Evolutionary conservation across 2,888 invertebrate genomes (phyloP), one percentile per base, ranked within the genome.

Genomic region (Scaptomyza parva): DNA sequence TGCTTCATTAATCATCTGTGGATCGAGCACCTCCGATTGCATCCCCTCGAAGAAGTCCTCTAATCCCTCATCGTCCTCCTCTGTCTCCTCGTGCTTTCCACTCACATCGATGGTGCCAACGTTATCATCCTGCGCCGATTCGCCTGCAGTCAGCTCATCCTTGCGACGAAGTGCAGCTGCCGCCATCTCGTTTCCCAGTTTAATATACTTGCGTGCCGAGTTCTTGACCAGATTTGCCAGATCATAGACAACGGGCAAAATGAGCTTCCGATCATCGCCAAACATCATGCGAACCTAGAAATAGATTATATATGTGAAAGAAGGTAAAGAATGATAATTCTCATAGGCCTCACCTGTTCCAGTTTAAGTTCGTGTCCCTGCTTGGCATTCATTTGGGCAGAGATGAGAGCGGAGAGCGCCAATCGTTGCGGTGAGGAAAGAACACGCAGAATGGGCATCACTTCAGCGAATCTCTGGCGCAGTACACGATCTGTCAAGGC

Each of bases 241-340:
- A 88, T 95, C 95, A 76, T 93, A 92, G 62, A 94, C 93, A 67
- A 94, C 93, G 9, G 95, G 95, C 57, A 95, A 89, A 92, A 94
- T 92, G 26, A 94, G 90, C 54, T 94, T 94, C 66, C 92, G 92
- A 77, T 92, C 92, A 80, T 93, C 92, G 68, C 93, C 93, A 85
- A 94, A 93, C 92, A 94, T 93, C 84, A 93, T 93, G 87, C 93
- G 93, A 75, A 94, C 93, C 93, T 94, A 14, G 3, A 11, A 22
- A 26, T 12, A 6, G 9, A 3, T 20, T 2, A 24, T 4, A 11
- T 11, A 4, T 8, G 12, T 17, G 37, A 11, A 24, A n/a, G 3
- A 5, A 6, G 3, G 1, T 2, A 41, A 26, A 5, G 0, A 12
- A 45, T n/a, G 18, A 30, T 6, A 6, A n/a, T 17, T 17, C 17